Base-by-base conservation (phyloP, 2,797 vertebrate genomes). In the Aselliscus stoliczkanus region DNA sequence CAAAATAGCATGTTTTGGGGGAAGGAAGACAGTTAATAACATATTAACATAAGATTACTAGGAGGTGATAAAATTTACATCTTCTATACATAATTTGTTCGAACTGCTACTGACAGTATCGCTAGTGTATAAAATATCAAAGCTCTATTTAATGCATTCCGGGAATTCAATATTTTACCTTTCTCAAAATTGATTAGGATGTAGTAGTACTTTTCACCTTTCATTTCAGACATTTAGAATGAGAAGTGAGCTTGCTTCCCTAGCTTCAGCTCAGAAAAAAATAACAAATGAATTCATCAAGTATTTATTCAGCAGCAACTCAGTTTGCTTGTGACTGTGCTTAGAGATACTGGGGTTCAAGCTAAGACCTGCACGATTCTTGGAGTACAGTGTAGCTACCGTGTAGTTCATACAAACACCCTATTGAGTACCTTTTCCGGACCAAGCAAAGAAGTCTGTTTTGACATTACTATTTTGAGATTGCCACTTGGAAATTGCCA, bases 401-500 rank as follows among this genome's bases (percentile, higher is more conserved):
- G 18, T 10, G 1, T 25, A 73, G 70, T 87, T 87, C 37, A 37
- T 23, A 56, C n/a, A 62, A 42, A 80, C 39, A 67, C 12, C n/a
- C 79, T n/a, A 7, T 31, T 25, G 37, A 80, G 58, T 14, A 70
- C 34, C 39, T 69, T 8, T 64, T 76, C 70, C 1, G 2, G 34
- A 34, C 54, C 58, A 50, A 65, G 67, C 70, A 39, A 62, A 42
- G 10, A 21, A 52, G 44, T 6, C 42, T 81, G 29, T 83, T 94
- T 42, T 88, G 81, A 75, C 27, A 56, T 88, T 70, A 44, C 56
- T 79, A 21, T 81, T 94, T 84, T 82, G 95, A 90, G 76, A 88
- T 29, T 92, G 65, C 47, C 80, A 54, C 87, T 82, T 90, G 54
- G 37, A 76, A 50, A 95, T 54, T 86, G 58, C 73, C 54, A 56